Percentiles rank a stretch among this genome's conserved stretches.
phyloP scores from a whole-genome alignment of 2,797 vertebrate genomes.

The Macrochelys suwanniensis region DNA sequence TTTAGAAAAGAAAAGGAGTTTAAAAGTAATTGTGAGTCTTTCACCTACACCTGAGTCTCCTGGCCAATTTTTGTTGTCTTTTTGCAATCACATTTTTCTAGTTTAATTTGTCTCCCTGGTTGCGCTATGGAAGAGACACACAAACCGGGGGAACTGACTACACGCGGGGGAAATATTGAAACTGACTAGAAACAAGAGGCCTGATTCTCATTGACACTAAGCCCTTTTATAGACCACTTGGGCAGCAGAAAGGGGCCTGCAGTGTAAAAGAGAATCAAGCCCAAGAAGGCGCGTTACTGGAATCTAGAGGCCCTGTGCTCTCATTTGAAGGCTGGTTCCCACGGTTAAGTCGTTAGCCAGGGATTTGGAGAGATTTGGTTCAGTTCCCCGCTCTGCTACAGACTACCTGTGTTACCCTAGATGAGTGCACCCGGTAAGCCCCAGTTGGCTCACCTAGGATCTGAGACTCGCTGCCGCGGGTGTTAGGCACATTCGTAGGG shows the following conservation, averaged over 20 bases:
- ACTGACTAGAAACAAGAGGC: not conserved
- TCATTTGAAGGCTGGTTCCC: not conserved
- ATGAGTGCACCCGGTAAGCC: too few relatives aligned
- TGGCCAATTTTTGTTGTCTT: not conserved
- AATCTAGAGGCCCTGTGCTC: not conserved
- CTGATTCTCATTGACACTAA: not conserved
- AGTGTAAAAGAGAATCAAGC: not conserved
- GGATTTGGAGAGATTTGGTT: not conserved
- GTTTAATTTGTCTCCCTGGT: not conserved
- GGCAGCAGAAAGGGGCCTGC: not conserved
- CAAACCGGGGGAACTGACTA: not conserved
- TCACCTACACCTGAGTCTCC: not conserved
- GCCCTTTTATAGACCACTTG: not conserved
- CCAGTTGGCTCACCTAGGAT: too few relatives aligned
- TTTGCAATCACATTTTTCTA: not conserved
- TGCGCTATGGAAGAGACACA: not conserved
- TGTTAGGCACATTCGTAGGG: too few relatives aligned
- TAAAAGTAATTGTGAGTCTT: not conserved
- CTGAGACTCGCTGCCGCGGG: too few relatives aligned
- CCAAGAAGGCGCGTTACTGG: not conserved
- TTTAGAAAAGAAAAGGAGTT: not conserved
- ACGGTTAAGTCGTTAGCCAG: not conserved
- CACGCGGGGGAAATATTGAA: not conserved
- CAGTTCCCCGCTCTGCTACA: not conserved
- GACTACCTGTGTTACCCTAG: not conserved